Conservation (phyloP, 2,797 vertebrate genomes). For the Phaenicophaeus curvirostris region DNA sequence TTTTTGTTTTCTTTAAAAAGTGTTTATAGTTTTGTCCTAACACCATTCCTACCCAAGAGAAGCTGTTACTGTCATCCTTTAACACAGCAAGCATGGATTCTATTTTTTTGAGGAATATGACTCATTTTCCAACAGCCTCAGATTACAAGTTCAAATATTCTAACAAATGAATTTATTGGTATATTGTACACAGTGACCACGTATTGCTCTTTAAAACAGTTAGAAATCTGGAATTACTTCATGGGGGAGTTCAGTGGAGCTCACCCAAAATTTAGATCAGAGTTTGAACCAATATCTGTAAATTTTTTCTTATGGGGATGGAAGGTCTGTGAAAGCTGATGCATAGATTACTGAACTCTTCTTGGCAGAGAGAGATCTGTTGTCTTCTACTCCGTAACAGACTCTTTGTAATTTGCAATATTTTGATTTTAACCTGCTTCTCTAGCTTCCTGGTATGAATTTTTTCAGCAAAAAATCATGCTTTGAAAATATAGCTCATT, state of each 20-base stretch:
- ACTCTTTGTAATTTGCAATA: not conserved
- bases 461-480: not conserved
- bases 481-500: not conserved
- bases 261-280: not conserved
- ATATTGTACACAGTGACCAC: not conserved
- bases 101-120: not conserved
- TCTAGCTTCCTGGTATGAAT: not conserved
- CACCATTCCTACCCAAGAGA: constrained; percentile 10
- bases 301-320: not conserved
- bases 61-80: not conserved
- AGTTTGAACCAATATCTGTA: not conserved
- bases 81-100: not conserved
- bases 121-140: not conserved
- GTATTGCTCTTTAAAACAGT: not conserved
- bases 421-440: constrained; percentile 18
- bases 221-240: not conserved
- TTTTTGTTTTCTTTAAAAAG: not conserved
- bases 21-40: constrained; percentile 4
- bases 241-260: not conserved
- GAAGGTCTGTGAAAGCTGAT: not conserved
- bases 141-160: not conserved
- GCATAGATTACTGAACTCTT: not conserved
- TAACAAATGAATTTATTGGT: not conserved
- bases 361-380: not conserved
- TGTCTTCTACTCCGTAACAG: not conserved